Evolutionary conservation across 2,888 invertebrate species (phyloP), one percentile per base, ranked within the genome.

Genomic region (Ectropis crepuscularia): DNA sequence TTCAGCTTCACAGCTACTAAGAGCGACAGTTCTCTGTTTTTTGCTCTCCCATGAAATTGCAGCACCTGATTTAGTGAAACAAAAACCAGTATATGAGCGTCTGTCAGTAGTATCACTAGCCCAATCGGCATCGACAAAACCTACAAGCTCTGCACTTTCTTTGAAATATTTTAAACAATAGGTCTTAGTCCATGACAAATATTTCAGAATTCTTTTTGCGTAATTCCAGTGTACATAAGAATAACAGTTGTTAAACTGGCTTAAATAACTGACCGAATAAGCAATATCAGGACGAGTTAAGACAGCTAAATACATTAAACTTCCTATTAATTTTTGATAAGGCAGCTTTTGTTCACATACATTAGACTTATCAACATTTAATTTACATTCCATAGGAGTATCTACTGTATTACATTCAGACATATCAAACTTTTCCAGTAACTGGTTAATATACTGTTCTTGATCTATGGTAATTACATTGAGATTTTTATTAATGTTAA

Each of bases 361-460:
- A 28, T 28, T 28, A 28, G 16, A 28, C 16, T 28, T 28, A 28
- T 51, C 39, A 12, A 71, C 5, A 38, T 71, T 69, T 50, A 75
- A 63, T 51, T 68, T 70, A 61, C 9, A 0, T 36, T 75, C 75
- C 47, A 77, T 74, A 6, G 74, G 75, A 36, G 75, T 77, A 54
- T 60, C 46, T 10, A 41, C 16, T 28, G 16, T 28, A 28, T 71
- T 71, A 68, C 74, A 71, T 48, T 70, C 42, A 9, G 39, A 10
- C 63, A 75, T 68, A 6, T 57, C 10, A 28, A 49, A 57, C 10
- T 51, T 57, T 7, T 6, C 5, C 1, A 59, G 5, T 28, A 51
- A 46, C 9, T 16, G 36, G 10, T 51, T 45, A 45, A 59, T 46
- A 67, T 57, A 66, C 43, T 59, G 42, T 38, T 62, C 49, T 12